These are phyloP conservation scores for Epirrita christyi DNA, from an alignment of 2,888 invertebrate genomes.

Conservation along the genomic window DNA sequence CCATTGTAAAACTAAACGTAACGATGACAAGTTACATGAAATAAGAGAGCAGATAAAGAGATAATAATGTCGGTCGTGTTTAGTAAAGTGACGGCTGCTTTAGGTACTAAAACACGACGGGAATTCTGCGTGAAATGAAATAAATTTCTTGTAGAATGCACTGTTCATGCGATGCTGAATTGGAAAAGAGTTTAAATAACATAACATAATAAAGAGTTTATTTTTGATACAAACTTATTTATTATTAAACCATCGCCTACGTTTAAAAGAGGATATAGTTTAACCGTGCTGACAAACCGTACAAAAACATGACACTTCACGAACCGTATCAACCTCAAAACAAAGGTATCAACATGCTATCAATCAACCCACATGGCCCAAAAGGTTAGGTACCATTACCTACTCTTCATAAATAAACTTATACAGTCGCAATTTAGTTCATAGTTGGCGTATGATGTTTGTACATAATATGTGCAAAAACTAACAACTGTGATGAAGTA, in stretches of 20 bases:
- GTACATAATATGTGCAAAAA: slow-evolving; percentile 41
- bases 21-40: slow-evolving; percentile 66
- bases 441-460: neutral
- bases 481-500: slow-evolving; percentile 64
- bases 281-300: neutral
- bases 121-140: slow-evolving; percentile 7
- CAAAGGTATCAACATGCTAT: too few species aligned
- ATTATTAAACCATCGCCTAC: too few species aligned
- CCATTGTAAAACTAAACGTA: slow-evolving; percentile 60
- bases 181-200: neutral
- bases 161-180: neutral
- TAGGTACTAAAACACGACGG: neutral
- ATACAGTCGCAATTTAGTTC: slow-evolving; percentile 1
- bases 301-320: slow-evolving; percentile 6
- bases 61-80: slow-evolving; percentile 25
- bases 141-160: neutral
- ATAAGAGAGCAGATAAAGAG: slow-evolving; percentile 19
- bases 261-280: neutral
- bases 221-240: too few species aligned
- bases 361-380: slow-evolving; percentile 1
- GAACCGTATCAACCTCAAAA: slow-evolving; percentile 7
- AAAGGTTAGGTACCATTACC: neutral
- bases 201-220: too few species aligned
- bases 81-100: neutral
- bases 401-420: too few species aligned